Evolutionary conservation across 2,797 vertebrate genomes (phyloP).

Genomic region (Smutsia temminckii): DNA sequence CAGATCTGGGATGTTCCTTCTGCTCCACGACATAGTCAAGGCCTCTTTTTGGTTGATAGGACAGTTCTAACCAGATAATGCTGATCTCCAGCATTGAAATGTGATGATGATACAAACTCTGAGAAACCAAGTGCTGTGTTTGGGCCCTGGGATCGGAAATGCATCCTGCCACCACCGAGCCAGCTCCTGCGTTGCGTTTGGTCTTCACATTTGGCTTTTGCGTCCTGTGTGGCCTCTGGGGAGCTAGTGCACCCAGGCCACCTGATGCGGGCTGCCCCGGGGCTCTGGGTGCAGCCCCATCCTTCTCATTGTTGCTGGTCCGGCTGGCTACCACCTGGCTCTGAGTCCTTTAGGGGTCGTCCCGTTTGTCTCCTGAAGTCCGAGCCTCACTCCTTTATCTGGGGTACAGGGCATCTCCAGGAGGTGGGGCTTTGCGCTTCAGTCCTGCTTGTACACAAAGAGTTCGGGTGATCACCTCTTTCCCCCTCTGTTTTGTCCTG

Average conservation of each 20-base stretch:
- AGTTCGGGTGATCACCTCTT: background rate
- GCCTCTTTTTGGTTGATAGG: fast-evolving
- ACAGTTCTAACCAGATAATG: background rate
- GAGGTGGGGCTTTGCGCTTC: background rate
- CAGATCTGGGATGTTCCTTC: background rate
- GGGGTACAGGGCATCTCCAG: background rate
- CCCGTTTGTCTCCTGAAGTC: background rate
- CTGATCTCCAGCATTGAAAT: background rate
- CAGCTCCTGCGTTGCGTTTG: fast-evolving
- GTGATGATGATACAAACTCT: fast-evolving
- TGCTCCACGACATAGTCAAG: fast-evolving
- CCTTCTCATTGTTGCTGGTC: background rate
- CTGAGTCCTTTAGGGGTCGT: no score
- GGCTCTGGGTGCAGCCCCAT: fast-evolving
- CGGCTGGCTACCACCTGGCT: background rate
- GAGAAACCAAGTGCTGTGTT: background rate
- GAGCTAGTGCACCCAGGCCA: background rate
- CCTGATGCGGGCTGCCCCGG: fast-evolving
- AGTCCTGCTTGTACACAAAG: fast-evolving
- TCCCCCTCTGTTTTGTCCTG: fast-evolving
- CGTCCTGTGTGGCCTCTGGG: fast-evolving
- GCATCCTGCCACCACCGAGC: fast-evolving
- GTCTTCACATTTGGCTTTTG: background rate
- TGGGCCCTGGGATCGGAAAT: background rate
- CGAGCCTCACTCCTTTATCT: background rate